Conservation (phyloP, 2,113 vertebrate genomes). For the Prunella himalayana region DNA sequence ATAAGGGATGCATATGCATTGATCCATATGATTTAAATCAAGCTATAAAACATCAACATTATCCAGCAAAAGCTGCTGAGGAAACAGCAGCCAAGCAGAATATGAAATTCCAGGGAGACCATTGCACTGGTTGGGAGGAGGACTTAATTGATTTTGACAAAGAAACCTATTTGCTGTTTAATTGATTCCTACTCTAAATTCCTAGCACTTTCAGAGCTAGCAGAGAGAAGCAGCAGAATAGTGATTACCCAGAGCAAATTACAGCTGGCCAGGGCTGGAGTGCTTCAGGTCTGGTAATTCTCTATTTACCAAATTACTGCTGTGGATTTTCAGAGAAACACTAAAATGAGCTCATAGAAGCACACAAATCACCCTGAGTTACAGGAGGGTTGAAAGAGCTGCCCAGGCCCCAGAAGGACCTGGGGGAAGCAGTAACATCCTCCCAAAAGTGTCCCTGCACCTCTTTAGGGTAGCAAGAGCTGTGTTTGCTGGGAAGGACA, state of each 20-base stretch:
- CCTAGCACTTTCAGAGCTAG: constrained; percentile 53
- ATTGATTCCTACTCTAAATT: constrained; percentile 77
- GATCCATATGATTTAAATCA: constrained; percentile 63
- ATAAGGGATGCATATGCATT: constrained; percentile 55
- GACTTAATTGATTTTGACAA: constrained; percentile 71
- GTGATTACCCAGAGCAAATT: constrained; percentile 62
- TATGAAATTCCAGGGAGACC: constrained; percentile 49
- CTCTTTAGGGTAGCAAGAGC: not conserved
- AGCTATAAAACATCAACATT: constrained; percentile 55
- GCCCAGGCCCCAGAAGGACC: not conserved
- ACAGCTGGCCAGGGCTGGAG: not conserved
- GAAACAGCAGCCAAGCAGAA: constrained; percentile 47
- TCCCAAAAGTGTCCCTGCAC: not conserved
- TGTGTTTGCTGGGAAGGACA: not conserved
- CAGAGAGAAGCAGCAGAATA: constrained; percentile 39
- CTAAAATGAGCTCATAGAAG: not conserved
- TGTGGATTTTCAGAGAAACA: constrained; percentile 5
- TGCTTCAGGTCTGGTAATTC: not conserved
- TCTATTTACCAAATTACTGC: constrained; percentile 41
- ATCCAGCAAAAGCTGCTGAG: constrained; percentile 31
- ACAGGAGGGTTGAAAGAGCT: not conserved
- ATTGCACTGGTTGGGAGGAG: constrained; percentile 1
- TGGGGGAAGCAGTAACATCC: not conserved
- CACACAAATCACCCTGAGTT: not conserved
- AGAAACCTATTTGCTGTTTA: constrained; percentile 79